Evolutionary conservation across 2,113 vertebrate species (phyloP).

Genomic region (Diadophis punctatus): DNA sequence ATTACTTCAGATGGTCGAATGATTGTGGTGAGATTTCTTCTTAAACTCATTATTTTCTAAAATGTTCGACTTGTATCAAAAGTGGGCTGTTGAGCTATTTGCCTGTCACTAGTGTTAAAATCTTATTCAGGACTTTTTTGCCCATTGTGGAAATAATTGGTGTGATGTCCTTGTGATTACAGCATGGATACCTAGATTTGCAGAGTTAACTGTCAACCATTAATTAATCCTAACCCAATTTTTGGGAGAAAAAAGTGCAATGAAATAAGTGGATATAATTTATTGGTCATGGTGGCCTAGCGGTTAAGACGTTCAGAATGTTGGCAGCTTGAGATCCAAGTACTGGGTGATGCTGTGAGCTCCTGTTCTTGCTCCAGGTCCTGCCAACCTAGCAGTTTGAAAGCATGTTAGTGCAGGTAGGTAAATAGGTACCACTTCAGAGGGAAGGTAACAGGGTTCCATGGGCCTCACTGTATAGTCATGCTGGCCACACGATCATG

Average conservation of each 20-base stretch:
- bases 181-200: not conserved
- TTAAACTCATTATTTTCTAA: not conserved
- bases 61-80: not conserved
- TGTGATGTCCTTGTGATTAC: not conserved
- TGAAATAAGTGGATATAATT: not conserved
- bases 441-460: not conserved
- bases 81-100: not conserved
- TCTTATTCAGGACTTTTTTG: not conserved
- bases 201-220: not conserved
- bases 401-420: not conserved
- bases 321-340: not conserved
- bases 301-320: not conserved
- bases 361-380: not conserved
- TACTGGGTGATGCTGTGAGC: not conserved
- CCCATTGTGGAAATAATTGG: not conserved
- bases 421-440: not conserved
- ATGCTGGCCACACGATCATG: not conserved
- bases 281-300: not conserved
- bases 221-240: not conserved
- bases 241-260: not conserved
- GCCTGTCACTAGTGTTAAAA: not conserved
- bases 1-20: constrained; percentile 96
- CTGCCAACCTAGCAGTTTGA: not conserved
- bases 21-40: constrained; percentile 86
- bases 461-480: not conserved